Base-by-base conservation (phyloP, 2,888 invertebrate species). In the Tolmerus cingulatus region DNA sequence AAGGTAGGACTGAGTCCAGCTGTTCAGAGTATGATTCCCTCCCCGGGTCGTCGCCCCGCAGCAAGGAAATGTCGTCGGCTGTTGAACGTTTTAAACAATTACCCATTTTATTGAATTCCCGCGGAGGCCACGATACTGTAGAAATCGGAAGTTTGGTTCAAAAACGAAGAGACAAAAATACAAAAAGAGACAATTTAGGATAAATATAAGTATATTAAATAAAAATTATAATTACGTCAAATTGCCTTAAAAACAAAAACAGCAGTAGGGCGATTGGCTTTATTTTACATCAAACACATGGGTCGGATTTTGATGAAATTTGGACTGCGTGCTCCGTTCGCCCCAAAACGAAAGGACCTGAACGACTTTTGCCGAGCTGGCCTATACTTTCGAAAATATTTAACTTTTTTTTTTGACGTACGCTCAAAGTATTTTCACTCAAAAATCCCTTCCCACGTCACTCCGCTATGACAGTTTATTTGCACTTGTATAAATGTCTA, bases 61-160 rank as follows among this genome's bases (percentile, higher is more conserved):
- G 91, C 86, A 95, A 92, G 85, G 95, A 95, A 90, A 95, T 94
- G 92, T 95, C 95, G 91, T 95, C 95, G 87, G 94, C 93, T 89
- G 94, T 94, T 87, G 94, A 94, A 89, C 95, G 94, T 93, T 95
- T 95, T 89, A 96, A 93, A 91, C 96, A 96, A 92, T 96, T 96
- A 90, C 96, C 96, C 96, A 96, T 96, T n/a, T 96, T 27, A 66
- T 40, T 30, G 27, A 46, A 46, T 46, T 1, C 4, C 1, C 7
- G 5, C 34, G 34, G 7, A 14, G 16, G 12, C 16, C 16, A 16
- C 43, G 2, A 9, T 1, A 43, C 43, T 46, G 14, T 46, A 16
- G 4, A 14, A 46, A 46, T 46, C 43, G 43, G 16, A 46, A 46
- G 1, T 14, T 46, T 7, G 34, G 12, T 46, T 46, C 43, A 46